Evolutionary conservation across 1,140 invertebrate genomes (phyloP).

Genomic region (Caenorhabditis tropicalis): DNA sequence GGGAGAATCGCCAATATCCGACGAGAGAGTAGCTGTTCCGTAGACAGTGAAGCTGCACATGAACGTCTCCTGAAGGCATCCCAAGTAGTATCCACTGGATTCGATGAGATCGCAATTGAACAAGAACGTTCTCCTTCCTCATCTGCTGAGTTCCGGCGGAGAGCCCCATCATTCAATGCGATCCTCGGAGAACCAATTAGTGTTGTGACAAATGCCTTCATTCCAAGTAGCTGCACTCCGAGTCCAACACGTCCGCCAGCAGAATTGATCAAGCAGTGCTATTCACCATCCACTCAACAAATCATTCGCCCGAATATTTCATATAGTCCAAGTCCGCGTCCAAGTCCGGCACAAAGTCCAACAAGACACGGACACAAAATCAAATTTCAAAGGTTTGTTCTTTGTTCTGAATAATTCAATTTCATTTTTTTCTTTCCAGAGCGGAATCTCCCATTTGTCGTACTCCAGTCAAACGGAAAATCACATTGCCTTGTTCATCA

Average conservation of each 20-base stretch:
- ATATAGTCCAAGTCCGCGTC: conserved; percentile 57
- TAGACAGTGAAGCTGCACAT: conserved; percentile 55
- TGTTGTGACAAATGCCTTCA: conserved; percentile 47
- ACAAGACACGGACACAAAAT: conserved; percentile 56
- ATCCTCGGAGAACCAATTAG: conserved; percentile 49
- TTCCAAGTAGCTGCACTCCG: conserved; percentile 52
- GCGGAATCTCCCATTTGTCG: conserved; percentile 15
- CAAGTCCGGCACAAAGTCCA: conserved; percentile 58
- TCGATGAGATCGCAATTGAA: conserved; percentile 49
- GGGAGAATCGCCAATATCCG: conserved; percentile 58
- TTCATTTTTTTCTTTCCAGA: not conserved
- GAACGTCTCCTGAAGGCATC: conserved; percentile 53
- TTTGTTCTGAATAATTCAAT: not conserved
- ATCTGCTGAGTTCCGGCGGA: not conserved
- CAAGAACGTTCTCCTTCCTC: not conserved
- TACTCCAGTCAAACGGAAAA: not conserved
- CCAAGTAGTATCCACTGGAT: conserved; percentile 50
- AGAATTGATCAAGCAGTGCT: conserved; percentile 51
- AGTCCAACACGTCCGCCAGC: conserved; percentile 43
- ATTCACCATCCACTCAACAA: conserved; percentile 59
- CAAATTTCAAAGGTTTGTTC: conserved; percentile 3
- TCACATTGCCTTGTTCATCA: not conserved
- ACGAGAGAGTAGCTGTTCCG: conserved; percentile 54
- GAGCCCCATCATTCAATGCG: not conserved
- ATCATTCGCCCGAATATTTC: conserved; percentile 57